Percentiles rank a stretch among this genome's conserved stretches.
These are phyloP conservation scores for Triops cancriformis DNA, from an alignment of 1,140 invertebrate genomes.

Conservation along the genomic window DNA sequence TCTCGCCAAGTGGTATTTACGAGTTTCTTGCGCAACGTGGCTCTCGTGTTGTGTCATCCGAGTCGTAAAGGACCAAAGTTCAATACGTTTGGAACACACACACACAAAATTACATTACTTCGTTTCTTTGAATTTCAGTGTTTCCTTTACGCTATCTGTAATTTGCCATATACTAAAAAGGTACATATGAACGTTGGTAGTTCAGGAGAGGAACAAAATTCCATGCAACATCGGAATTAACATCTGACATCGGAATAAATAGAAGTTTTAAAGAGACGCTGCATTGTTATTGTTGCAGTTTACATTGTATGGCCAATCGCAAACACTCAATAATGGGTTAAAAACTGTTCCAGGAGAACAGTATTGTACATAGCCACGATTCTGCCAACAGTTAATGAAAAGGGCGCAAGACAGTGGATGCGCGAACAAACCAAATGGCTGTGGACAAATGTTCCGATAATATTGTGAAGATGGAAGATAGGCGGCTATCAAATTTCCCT, in stretches of 20 bases:
- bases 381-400: slow-evolving; percentile 36
- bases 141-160: too few species aligned
- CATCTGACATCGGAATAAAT: background rate
- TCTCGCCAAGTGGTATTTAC: background rate
- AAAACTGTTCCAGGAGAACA: slow-evolving; percentile 59
- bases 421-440: slow-evolving; percentile 29
- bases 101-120: background rate
- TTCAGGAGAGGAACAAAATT: background rate
- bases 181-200: too few species aligned
- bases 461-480: background rate
- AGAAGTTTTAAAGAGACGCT: background rate
- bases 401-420: slow-evolving; percentile 30
- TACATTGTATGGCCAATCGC: slow-evolving; percentile 55
- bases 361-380: slow-evolving; percentile 32
- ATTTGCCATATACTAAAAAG: too few species aligned
- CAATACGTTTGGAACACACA: background rate
- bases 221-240: background rate
- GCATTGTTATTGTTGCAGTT: slow-evolving; percentile 40
- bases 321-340: slow-evolving; percentile 50
- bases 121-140: too few species aligned
- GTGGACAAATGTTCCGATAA: slow-evolving; percentile 4
- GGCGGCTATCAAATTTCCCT: background rate
- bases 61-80: background rate
- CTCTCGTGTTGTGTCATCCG: background rate
- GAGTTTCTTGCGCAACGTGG: background rate